phyloP scores from a whole-genome alignment of 2,888 invertebrate species.

The Trissolcus brochymenae region DNA sequence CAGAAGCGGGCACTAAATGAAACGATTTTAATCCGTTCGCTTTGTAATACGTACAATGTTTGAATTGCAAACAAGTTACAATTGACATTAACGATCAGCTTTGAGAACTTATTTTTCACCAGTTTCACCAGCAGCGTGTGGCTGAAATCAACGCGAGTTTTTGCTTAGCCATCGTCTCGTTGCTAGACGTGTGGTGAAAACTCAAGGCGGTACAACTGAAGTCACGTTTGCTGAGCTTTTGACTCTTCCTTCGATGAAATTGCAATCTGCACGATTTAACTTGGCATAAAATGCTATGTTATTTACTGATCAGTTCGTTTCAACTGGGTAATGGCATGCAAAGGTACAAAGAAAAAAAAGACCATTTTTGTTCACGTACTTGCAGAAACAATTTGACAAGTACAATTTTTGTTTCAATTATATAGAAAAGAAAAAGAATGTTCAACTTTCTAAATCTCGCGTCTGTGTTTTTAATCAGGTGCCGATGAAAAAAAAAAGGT shows the following conservation, averaged over 20 bases:
- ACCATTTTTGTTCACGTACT: neutral
- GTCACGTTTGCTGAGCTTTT: slow-evolving; percentile 25
- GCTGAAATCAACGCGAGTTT: slow-evolving; percentile 46
- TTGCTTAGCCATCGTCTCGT: slow-evolving; percentile 41
- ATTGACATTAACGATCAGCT: slow-evolving; percentile 42
- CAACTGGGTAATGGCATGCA: neutral
- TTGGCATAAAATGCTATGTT: slow-evolving; percentile 2
- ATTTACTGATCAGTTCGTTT: neutral
- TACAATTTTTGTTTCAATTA: no score
- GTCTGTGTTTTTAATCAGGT: slow-evolving; percentile 7
- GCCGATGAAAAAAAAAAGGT: slow-evolving; percentile 23
- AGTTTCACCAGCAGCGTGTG: slow-evolving; percentile 24
- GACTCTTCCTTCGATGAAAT: slow-evolving; percentile 7
- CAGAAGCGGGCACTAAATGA: neutral
- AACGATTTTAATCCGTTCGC: slow-evolving; percentile 9
- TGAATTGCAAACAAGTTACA: slow-evolving; percentile 48
- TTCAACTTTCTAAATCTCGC: neutral
- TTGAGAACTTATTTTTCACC: slow-evolving; percentile 38
- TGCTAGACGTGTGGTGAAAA: slow-evolving; percentile 28
- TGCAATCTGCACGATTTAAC: slow-evolving; percentile 2
- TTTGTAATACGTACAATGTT: slow-evolving; percentile 39
- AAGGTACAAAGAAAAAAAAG: neutral
- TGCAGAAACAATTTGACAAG: neutral
- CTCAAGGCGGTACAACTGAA: slow-evolving; percentile 36
- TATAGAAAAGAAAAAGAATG: neutral